phyloP scores from a whole-genome alignment of 2,113 vertebrate species.

The Opisthocomus hoazin region DNA sequence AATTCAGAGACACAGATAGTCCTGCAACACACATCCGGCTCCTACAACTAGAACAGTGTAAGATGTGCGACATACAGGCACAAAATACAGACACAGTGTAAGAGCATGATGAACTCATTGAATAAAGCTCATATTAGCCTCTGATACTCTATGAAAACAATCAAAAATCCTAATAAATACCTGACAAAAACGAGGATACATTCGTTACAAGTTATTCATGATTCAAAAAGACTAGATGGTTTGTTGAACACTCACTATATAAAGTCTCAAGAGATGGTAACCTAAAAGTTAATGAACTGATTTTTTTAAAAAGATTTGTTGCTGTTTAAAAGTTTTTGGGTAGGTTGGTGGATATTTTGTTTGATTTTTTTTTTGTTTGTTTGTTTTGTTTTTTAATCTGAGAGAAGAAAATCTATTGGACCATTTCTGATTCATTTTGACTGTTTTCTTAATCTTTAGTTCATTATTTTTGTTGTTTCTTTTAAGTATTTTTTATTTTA shows the following conservation, averaged over 20 bases:
- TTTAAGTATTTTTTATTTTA: neutral
- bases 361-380: neutral
- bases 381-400: neutral
- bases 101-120: neutral
- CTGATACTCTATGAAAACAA: neutral
- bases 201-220: neutral
- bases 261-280: neutral
- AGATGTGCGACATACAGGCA: neutral
- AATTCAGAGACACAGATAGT: neutral
- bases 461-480: neutral
- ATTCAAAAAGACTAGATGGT: neutral
- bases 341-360: too few species aligned
- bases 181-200: neutral
- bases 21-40: neutral
- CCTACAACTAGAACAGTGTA: neutral
- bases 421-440: neutral
- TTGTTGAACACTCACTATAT: neutral
- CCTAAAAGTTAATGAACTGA: neutral
- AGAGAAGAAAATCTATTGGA: neutral
- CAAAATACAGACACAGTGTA: neutral
- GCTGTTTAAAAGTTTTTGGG: too few species aligned
- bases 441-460: neutral
- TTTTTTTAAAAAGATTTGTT: too few species aligned
- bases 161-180: neutral
- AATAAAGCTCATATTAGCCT: neutral